Evolutionary conservation across 2,888 invertebrate genomes (phyloP).

Genomic region (Linnaemya tessellans): DNA sequence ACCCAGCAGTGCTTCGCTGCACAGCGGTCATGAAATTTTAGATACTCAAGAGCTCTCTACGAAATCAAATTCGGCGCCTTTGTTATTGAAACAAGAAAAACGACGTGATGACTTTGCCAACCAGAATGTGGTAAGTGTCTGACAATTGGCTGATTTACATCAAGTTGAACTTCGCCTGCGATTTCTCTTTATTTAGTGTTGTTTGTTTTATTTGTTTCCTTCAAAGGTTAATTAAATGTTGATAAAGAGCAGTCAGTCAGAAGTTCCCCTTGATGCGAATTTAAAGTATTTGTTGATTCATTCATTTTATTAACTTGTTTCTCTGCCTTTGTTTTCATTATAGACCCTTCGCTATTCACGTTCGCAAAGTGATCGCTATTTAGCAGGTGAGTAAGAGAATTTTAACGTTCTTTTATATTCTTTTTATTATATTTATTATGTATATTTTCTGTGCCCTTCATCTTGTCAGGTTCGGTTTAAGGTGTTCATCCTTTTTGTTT

Average conservation of each 20-base stretch:
- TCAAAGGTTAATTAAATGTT: conserved; percentile 71
- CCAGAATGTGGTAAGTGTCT: conserved; percentile 81
- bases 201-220: not conserved
- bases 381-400: conserved; percentile 82
- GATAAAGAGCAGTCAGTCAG: conserved; percentile 77
- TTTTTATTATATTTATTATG: conserved; percentile 2
- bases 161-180: conserved; percentile 36
- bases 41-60: conserved; percentile 82
- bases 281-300: conserved; percentile 47
- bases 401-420: conserved; percentile 2
- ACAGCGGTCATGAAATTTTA: conserved; percentile 81
- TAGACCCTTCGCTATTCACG: conserved; percentile 83
- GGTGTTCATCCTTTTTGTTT: conserved; percentile 20
- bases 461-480: conserved; percentile 48
- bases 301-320: conserved; percentile 61
- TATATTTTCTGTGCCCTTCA: conserved; percentile 25
- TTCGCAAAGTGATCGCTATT: conserved; percentile 83
- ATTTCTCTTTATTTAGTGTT: conserved; percentile 1
- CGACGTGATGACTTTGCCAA: conserved; percentile 81
- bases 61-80: conserved; percentile 83
- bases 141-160: conserved; percentile 35
- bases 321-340: conserved; percentile 62
- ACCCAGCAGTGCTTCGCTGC: conserved; percentile 83
- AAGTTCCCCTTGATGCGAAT: conserved; percentile 59
- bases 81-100: conserved; percentile 82